phyloP scores from a whole-genome alignment of 2,797 vertebrate species.

The Hyperoplus immaculatus region DNA sequence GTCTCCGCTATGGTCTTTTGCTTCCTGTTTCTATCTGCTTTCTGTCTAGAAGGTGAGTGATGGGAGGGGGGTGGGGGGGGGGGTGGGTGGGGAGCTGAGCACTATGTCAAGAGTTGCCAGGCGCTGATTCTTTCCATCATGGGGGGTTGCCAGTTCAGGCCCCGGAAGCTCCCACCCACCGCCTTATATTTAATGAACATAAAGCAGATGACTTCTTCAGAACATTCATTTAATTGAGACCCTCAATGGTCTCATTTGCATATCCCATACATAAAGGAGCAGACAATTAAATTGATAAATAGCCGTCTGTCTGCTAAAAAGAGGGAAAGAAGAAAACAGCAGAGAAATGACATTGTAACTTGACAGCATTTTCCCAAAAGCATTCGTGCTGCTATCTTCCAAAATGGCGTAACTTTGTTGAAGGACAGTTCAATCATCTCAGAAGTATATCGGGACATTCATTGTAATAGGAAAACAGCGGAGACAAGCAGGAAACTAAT shows the following conservation, averaged over 20 bases:
- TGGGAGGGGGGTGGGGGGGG: slow-evolving; percentile 38
- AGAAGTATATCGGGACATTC: slow-evolving; percentile 2
- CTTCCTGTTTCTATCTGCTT: slow-evolving; percentile 76
- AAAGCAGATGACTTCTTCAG: slow-evolving; percentile 38
- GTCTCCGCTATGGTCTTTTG: slow-evolving; percentile 44
- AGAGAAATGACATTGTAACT: neutral
- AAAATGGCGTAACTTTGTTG: slow-evolving; percentile 26
- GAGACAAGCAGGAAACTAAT: slow-evolving; percentile 51
- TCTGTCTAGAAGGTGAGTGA: slow-evolving; percentile 68
- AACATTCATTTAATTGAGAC: slow-evolving; percentile 61
- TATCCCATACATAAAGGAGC: slow-evolving; percentile 19
- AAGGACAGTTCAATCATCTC: slow-evolving; percentile 33
- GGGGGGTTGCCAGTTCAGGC: slow-evolving; percentile 33
- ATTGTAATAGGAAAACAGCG: slow-evolving; percentile 32
- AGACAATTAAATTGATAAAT: slow-evolving; percentile 15
- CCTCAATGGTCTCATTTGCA: slow-evolving; percentile 46
- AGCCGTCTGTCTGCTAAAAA: slow-evolving; percentile 36
- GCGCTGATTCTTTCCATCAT: slow-evolving; percentile 46
- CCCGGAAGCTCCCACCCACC: neutral
- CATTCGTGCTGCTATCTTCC: slow-evolving; percentile 14
- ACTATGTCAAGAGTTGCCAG: slow-evolving; percentile 46
- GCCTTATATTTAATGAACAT: slow-evolving; percentile 16
- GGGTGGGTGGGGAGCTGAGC: slow-evolving; percentile 17
- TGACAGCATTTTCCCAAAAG: slow-evolving; percentile 21
- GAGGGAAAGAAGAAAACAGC: slow-evolving; percentile 13